Conservation (phyloP, 2,797 vertebrate genomes). For the Acipenser transmontanus region DNA sequence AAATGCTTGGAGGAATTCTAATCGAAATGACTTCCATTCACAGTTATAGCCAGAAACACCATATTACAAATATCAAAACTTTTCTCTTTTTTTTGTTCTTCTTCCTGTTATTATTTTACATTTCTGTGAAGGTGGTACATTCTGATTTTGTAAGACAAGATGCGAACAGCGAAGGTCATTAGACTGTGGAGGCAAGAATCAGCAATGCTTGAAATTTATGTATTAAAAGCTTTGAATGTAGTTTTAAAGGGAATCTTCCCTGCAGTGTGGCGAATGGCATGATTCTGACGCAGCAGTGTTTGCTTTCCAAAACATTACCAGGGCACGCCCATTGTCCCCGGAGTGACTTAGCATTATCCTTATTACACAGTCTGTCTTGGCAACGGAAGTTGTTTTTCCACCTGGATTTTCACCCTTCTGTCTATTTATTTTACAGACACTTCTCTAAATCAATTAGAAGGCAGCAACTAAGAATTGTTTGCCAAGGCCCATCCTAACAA, state of each 20-base stretch:
- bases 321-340: constrained; percentile 58
- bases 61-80: not conserved
- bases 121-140: not conserved
- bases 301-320: constrained; percentile 54
- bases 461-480: constrained; percentile 19
- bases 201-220: constrained; percentile 77
- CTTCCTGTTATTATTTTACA: too few relatives aligned
- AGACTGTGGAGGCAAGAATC: constrained; percentile 67
- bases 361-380: constrained; percentile 29
- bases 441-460: constrained; percentile 21
- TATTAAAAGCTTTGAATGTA: constrained; percentile 68
- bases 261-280: constrained; percentile 72
- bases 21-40: not conserved
- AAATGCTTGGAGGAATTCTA: constrained; percentile 12
- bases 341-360: constrained; percentile 56
- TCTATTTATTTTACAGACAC: constrained; percentile 25
- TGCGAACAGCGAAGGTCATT: constrained; percentile 63
- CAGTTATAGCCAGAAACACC: not conserved
- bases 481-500: not conserved
- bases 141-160: constrained; percentile 32
- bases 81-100: too few relatives aligned
- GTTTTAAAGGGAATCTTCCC: constrained; percentile 67
- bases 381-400: constrained; percentile 31
- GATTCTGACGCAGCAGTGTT: constrained; percentile 61
- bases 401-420: constrained; percentile 27